Evolutionary conservation across 2,113 vertebrate genomes (phyloP).

Genomic region (Bungarus multicinctus): DNA sequence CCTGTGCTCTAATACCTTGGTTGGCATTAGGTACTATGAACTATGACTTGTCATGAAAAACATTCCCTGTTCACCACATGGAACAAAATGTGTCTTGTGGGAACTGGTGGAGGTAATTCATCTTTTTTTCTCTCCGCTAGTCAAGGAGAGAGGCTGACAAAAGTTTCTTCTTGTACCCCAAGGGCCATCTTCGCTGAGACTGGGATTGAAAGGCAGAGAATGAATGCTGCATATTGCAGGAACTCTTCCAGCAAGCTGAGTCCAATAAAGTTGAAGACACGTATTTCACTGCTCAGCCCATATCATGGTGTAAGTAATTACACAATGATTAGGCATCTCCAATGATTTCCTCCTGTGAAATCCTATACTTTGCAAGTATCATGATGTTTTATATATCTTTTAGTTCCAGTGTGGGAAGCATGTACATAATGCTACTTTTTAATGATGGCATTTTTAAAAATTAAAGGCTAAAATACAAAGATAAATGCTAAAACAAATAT

Average conservation of each 20-base stretch:
- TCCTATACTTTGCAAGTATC: not conserved
- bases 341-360: not conserved
- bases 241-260: not conserved
- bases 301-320: not conserved
- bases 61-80: not conserved
- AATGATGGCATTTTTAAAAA: not conserved
- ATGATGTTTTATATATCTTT: not conserved
- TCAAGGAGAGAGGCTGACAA: not conserved
- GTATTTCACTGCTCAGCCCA: not conserved
- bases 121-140: not conserved
- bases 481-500: not conserved
- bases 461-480: not conserved
- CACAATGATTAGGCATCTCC: not conserved
- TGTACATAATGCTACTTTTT: not conserved
- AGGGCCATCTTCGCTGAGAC: not conserved
- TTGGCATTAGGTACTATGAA: not conserved
- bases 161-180: not conserved
- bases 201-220: not conserved
- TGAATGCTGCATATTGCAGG: not conserved
- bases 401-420: not conserved
- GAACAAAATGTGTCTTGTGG: not conserved
- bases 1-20: not conserved
- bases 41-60: not conserved
- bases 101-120: not conserved
- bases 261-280: not conserved